Evolutionary conservation across 1,140 invertebrate genomes (phyloP).

Genomic region (Saccostrea glomerata): DNA sequence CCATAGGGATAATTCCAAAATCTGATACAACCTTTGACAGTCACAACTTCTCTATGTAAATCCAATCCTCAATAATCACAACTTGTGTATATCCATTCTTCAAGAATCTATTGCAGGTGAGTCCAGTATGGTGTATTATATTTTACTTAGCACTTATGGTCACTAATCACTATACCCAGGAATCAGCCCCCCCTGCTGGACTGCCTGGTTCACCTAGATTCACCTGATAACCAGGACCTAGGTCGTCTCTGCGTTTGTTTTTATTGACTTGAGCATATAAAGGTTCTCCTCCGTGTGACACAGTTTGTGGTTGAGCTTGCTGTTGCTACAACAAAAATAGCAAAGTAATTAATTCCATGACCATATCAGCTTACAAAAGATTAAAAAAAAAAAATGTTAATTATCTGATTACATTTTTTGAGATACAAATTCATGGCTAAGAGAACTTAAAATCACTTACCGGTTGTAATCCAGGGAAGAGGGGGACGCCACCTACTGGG

Average conservation of each 20-base stretch:
- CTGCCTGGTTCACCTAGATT: conserved; percentile 57
- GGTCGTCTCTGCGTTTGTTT: conserved; percentile 59
- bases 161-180: conserved; percentile 65
- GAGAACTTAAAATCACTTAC: conserved; percentile 44
- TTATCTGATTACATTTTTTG: too few species aligned
- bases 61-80: neutral
- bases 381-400: too few species aligned
- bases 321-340: neutral
- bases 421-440: too few species aligned
- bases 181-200: conserved; percentile 68
- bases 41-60: neutral
- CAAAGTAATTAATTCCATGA: too few species aligned
- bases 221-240: conserved; percentile 42
- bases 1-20: neutral
- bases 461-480: conserved; percentile 68
- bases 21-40: neutral
- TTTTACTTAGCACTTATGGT: neutral
- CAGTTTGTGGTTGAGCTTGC: conserved; percentile 31
- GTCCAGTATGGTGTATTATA: neutral
- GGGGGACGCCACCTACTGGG: conserved; percentile 68
- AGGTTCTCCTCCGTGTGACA: conserved; percentile 59
- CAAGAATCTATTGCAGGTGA: neutral
- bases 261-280: conserved; percentile 75
- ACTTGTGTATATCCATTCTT: neutral
- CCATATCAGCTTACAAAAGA: too few species aligned